Base-by-base conservation (phyloP, 2,797 vertebrate species). In the Gymnodraco acuticeps region DNA sequence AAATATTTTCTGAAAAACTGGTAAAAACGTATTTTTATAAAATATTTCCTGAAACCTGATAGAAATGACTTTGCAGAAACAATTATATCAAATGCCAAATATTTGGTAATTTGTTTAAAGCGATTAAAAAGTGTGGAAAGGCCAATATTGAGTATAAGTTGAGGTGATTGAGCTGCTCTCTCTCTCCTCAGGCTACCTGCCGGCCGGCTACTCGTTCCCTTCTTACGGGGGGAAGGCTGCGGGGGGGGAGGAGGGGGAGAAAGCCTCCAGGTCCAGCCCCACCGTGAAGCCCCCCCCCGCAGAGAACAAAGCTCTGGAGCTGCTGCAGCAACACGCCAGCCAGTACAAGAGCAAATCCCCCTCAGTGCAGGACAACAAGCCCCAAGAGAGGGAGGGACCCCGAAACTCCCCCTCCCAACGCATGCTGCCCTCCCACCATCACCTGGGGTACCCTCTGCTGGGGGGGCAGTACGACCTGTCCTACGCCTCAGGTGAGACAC, bases 301-400 rank as follows among this genome's bases (percentile, higher is more conserved):
- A 0, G 97, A 99, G 86, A 96, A 97, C 85, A 99, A 99, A 94
- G 97, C 98, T 56, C 94, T 99, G 92, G 98, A 99, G 81, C 96
- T 99, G 91, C 90, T 99, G 88, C 98, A 99, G 92, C 97, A 99
- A 80, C 98, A 98, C 0, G 97, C 97, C 90, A 98, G 96, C 92
- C 97, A 99, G 82, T 99, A 99, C 95, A 98, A 98, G 91, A 99
- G 97, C 96, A 98, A 98, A 76, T 99, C 97, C 0, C 97, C 97
- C 38, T 97, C 97, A 64, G 95, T 98, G 80, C 82, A 82, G 0
- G 98, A 99, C 86, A 96, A 96, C 87, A 98, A 98, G 92, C 84
- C 85, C 45, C 97, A 97, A 82, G 97, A 98, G 10, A 75, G 95
- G 0, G 84, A 80, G 0, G 1, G 72, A 59, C 97, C 97, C 0